These are phyloP conservation scores for Hyles euphorbiae DNA, from an alignment of 1,140 invertebrate species.

Conservation along the genomic window DNA sequence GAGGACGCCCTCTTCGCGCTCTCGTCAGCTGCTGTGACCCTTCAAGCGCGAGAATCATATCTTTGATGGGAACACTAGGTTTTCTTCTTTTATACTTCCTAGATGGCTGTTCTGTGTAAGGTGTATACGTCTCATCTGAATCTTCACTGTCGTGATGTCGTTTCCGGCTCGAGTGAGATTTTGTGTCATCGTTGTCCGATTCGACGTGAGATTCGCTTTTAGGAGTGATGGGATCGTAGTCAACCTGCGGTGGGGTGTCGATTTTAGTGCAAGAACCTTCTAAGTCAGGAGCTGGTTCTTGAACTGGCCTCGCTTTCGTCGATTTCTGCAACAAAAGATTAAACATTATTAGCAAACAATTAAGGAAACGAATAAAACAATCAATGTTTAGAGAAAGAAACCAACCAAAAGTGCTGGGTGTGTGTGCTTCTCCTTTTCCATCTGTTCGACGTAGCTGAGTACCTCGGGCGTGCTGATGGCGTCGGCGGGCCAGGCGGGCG, in stretches of 20 bases:
- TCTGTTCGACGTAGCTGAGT: slow-evolving; percentile 57
- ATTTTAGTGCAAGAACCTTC: slow-evolving; percentile 23
- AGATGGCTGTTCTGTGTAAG: slow-evolving; percentile 44
- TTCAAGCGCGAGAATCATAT: slow-evolving; percentile 59
- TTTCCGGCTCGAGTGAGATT: slow-evolving; percentile 35
- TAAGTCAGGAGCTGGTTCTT: slow-evolving; percentile 18
- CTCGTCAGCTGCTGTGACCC: slow-evolving; percentile 50
- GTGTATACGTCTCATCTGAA: slow-evolving; percentile 61
- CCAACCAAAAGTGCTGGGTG: slow-evolving; percentile 35
- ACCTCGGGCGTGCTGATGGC: slow-evolving; percentile 65
- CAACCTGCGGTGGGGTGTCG: slow-evolving; percentile 34
- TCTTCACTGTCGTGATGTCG: slow-evolving; percentile 56
- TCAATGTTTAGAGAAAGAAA: slow-evolving; percentile 1
- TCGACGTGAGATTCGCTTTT: slow-evolving; percentile 58
- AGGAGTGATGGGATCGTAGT: slow-evolving; percentile 57
- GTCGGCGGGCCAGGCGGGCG: slow-evolving; percentile 27
- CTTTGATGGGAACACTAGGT: slow-evolving; percentile 55
- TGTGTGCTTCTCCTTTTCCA: slow-evolving; percentile 55
- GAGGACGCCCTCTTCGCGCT: slow-evolving; percentile 55
- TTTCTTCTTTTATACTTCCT: slow-evolving; percentile 51
- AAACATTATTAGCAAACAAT: slow-evolving; percentile 1
- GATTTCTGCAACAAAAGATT: slow-evolving; percentile 33
- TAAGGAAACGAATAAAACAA: not conserved
- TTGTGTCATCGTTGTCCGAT: slow-evolving; percentile 50
- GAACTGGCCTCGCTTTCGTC: slow-evolving; percentile 19